A percentile compares a stretch with the other conserved stretches of the same genome.
phyloP scores from a whole-genome alignment of 2,113 vertebrate species.

The Chelonoidis abingdonii region DNA sequence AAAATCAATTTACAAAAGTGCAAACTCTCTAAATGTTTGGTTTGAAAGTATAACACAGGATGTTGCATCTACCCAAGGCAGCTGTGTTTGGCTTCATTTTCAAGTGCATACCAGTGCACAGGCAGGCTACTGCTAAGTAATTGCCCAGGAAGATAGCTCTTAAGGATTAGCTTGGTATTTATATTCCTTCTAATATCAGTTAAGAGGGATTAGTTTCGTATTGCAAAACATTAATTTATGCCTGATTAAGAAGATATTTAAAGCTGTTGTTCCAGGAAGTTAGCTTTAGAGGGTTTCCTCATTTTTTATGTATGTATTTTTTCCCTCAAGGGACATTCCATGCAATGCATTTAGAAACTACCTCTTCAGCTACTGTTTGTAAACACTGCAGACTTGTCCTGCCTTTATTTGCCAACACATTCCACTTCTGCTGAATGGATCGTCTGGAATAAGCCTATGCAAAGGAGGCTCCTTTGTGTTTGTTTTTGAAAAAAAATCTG shows the following conservation, averaged over 20 bases:
- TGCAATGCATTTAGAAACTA: fast-evolving
- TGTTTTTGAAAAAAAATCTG: not conserved
- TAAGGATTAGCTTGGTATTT: not conserved
- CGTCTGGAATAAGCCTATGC: not conserved
- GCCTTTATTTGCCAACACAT: not conserved
- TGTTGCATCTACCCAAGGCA: slow-evolving; percentile 26
- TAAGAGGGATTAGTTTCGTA: not conserved
- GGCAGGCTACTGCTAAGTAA: not conserved
- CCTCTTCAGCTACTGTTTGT: slow-evolving; percentile 40
- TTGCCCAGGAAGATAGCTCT: not conserved
- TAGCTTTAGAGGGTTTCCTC: not conserved
- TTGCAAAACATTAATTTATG: slow-evolving; percentile 19
- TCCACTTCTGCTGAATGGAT: not conserved
- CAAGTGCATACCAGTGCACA: not conserved
- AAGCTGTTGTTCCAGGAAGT: slow-evolving; percentile 50
- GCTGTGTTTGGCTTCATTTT: slow-evolving; percentile 59
- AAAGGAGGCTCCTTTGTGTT: not conserved
- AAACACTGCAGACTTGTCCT: not conserved
- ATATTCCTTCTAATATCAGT: not conserved
- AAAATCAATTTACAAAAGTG: not conserved
- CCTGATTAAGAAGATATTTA: slow-evolving; percentile 1
- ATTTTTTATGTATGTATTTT: not conserved
- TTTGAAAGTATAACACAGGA: slow-evolving; percentile 46
- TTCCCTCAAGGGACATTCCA: not conserved
- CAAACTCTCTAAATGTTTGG: slow-evolving; percentile 48